Base-by-base conservation (phyloP, 2,797 vertebrate species). In the Gallinago solitaria region DNA sequence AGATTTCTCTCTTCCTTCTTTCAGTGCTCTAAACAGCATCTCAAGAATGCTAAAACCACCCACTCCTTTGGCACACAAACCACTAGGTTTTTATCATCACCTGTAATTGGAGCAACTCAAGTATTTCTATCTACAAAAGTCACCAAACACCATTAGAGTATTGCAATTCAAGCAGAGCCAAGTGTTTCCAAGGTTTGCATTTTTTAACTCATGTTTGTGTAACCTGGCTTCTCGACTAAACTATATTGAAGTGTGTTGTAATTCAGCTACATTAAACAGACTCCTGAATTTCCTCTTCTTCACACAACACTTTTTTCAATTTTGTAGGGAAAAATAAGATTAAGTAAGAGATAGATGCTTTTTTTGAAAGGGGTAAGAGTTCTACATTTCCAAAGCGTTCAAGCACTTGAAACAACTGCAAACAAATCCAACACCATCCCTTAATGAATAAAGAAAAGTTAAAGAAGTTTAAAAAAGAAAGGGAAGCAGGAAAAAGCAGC, bases 401-500 rank as follows among this genome's bases (percentile, higher is more conserved):
- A 64, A 67, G 71, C 20, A 16, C 15, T 54, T 70, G n/a, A 33
- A 83, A 74, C 5, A 8, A 60, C 1, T 74, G 47, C 25, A 65
- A 61, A 33, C 19, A 87, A 91, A 68, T 39, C 23, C 27, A 73
- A 53, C 16, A 30, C 17, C 21, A 35, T 11, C 2, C 2, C 11
- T 51, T 71, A 59, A 54, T 32, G 32, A 73, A 78, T 32, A 39
- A 57, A 71, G 9, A 33, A 3, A n/a, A 28, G 33, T 41, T 41
- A 41, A 41, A 41, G 16, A 30, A 21, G 27, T 11, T 14, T 4
- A 54, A n/a, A 48, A 60, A 54, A 41, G 39, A 7, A 7, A 9
- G 5, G 11, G 3, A 3, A 41, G 39, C 5, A 2, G 15, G 28
- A 21, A 13, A 5, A 15, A 28, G 16, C 3, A 3, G 17, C 28